Evolutionary conservation across 2,113 vertebrate genomes (phyloP).

Genomic region (Tichodroma muraria): DNA sequence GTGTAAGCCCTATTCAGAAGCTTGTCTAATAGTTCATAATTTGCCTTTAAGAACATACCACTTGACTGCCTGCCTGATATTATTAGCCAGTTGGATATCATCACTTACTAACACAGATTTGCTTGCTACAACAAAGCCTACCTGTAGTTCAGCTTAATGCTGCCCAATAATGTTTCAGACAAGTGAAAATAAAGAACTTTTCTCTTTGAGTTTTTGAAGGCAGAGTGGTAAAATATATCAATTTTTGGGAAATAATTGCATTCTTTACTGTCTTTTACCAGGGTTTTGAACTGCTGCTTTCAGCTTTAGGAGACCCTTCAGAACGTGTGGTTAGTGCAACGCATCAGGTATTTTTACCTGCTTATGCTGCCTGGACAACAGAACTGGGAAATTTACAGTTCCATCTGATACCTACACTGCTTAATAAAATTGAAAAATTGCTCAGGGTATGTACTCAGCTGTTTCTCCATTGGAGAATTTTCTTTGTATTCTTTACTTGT

Average conservation of each 20-base stretch:
- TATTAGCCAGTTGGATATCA: background rate
- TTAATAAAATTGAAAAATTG: constrained; percentile 92
- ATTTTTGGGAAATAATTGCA: background rate
- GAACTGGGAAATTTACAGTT: constrained; percentile 89
- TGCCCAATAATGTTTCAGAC: background rate
- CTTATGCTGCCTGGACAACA: constrained; percentile 95
- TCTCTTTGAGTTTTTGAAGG: background rate
- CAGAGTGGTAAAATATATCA: background rate
- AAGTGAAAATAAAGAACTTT: background rate
- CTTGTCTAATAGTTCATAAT: background rate
- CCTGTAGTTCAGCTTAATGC: background rate
- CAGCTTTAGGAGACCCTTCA: constrained; percentile 91
- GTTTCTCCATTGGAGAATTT: background rate
- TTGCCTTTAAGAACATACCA: background rate
- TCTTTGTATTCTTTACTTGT: background rate
- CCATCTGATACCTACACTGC: constrained; percentile 89
- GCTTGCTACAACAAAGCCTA: background rate
- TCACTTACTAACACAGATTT: background rate
- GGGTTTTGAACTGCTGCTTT: constrained; percentile 95
- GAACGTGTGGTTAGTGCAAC: constrained; percentile 92
- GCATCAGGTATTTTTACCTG: constrained; percentile 97
- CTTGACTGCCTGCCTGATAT: background rate
- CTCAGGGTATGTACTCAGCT: constrained; percentile 77
- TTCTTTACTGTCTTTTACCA: constrained; percentile 42
- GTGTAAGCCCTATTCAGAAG: background rate